Percentiles rank a stretch among this genome's conserved stretches.
phyloP scores from a whole-genome alignment of 2,888 invertebrate species.

The Kryphioiulus occultus region DNA sequence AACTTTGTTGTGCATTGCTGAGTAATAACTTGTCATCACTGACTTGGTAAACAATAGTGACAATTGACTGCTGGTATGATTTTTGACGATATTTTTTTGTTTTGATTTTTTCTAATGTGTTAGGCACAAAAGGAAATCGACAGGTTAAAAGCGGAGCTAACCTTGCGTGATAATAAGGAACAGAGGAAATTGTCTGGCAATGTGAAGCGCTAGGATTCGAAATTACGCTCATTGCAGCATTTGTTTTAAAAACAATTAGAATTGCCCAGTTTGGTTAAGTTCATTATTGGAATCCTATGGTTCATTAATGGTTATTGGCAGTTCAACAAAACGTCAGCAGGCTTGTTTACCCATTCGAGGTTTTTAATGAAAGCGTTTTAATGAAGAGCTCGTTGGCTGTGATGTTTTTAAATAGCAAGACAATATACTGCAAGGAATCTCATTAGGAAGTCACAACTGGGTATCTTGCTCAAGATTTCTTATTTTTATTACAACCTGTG shows the following conservation, averaged over 20 bases:
- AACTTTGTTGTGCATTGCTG: no score
- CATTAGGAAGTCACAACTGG: neutral
- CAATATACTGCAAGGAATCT: neutral
- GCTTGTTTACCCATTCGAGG: neutral
- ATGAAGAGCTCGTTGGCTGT: no score
- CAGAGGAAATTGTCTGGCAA: neutral
- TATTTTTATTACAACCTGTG: neutral
- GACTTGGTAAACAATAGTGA: neutral
- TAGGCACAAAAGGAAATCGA: slow-evolving; percentile 2
- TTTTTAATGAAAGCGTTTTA: no score
- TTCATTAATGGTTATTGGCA: neutral
- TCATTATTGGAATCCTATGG: neutral
- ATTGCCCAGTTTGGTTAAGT: neutral
- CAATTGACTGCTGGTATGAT: neutral
- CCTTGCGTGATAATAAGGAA: neutral
- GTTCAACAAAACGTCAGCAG: neutral
- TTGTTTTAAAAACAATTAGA: neutral
- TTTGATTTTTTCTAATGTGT: neutral
- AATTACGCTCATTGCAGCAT: neutral
- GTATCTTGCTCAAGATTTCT: neutral
- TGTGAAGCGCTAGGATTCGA: neutral
- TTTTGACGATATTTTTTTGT: neutral
- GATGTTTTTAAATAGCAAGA: no score
- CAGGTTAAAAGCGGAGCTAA: neutral
- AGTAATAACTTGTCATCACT: neutral